Percentiles rank a stretch among this genome's conserved stretches.
Evolutionary conservation across 53 echinoderm and acorn worm species (phyloP).

Genomic region (Echinarachnius parma): DNA sequence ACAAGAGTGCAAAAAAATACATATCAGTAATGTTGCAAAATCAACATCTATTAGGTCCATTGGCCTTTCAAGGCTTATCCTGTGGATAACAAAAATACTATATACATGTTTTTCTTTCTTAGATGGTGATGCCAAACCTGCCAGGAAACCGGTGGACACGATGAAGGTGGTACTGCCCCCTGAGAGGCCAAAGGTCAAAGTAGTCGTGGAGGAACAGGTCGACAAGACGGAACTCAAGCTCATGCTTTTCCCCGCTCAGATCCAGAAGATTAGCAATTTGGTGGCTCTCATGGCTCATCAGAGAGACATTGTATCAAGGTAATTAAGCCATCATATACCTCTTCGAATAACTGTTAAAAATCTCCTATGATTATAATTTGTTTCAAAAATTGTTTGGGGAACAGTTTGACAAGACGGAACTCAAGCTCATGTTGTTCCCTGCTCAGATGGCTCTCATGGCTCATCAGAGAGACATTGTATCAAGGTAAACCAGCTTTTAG

Average conservation of each 20-base stretch:
- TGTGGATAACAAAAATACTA: too few relatives aligned
- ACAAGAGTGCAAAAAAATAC: too few relatives aligned
- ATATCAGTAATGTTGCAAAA: too few relatives aligned
- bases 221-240: slow-evolving; percentile 87
- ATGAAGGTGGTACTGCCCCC: slow-evolving; percentile 88
- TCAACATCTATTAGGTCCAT: too few relatives aligned
- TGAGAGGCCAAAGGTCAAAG: slow-evolving; percentile 89
- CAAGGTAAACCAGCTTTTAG: slow-evolving; percentile 49
- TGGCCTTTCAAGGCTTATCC: too few relatives aligned
- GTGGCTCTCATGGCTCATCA: slow-evolving; percentile 85
- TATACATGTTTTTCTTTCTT: neutral
- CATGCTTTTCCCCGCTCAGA: slow-evolving; percentile 91
- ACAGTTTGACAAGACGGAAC: slow-evolving; percentile 76
- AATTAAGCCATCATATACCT: neutral
- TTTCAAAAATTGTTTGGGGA: slow-evolving; percentile 81
- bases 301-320: slow-evolving; percentile 75
- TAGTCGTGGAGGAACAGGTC: slow-evolving; percentile 75
- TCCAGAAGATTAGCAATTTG: slow-evolving; percentile 94
- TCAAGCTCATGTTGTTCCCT: slow-evolving; percentile 93
- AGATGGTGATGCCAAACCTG: slow-evolving; percentile 7
- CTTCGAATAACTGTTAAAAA: neutral
- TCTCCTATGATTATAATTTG: too few relatives aligned
- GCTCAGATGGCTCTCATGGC: slow-evolving; percentile 88
- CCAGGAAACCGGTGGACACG: slow-evolving; percentile 56
- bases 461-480: slow-evolving; percentile 71